Percentiles rank a stretch among this genome's conserved stretches.
These are phyloP conservation scores for Cancer borealis DNA, from an alignment of 2,888 invertebrate genomes.

Conservation along the genomic window DNA sequence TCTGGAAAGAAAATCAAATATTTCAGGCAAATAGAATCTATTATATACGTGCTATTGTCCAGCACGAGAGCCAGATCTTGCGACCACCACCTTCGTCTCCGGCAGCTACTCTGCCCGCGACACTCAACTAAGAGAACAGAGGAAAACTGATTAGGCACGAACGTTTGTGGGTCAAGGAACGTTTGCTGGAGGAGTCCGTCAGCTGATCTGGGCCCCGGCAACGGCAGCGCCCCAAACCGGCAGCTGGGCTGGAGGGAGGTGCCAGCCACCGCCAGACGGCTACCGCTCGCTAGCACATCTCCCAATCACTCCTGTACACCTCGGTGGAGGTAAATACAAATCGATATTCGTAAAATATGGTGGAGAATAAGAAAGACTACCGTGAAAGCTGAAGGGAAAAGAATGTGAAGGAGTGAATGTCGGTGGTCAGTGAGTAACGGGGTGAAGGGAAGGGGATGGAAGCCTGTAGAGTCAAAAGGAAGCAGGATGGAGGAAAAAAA, in stretches of 20 bases:
- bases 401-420: neutral
- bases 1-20: conserved; percentile 5
- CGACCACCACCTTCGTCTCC: neutral
- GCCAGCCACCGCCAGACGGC: neutral
- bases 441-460: neutral
- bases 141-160: conserved; percentile 25
- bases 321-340: neutral
- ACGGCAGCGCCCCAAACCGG: conserved; percentile 35
- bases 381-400: neutral
- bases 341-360: conserved; percentile 6
- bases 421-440: neutral
- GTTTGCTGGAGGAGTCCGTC: conserved; percentile 53
- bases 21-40: neutral
- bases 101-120: conserved; percentile 10
- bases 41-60: neutral
- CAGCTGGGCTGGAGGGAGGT: conserved; percentile 12
- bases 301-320: conserved; percentile 17
- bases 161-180: conserved; percentile 57
- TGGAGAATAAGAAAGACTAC: neutral
- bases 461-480: neutral
- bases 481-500: neutral
- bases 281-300: neutral
- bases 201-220: conserved; percentile 56
- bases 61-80: neutral
- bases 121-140: neutral